A percentile compares a stretch with the other conserved stretches of the same genome.
Conservation (phyloP, 2,113 vertebrate species). For the Burhinus oedicnemus region DNA sequence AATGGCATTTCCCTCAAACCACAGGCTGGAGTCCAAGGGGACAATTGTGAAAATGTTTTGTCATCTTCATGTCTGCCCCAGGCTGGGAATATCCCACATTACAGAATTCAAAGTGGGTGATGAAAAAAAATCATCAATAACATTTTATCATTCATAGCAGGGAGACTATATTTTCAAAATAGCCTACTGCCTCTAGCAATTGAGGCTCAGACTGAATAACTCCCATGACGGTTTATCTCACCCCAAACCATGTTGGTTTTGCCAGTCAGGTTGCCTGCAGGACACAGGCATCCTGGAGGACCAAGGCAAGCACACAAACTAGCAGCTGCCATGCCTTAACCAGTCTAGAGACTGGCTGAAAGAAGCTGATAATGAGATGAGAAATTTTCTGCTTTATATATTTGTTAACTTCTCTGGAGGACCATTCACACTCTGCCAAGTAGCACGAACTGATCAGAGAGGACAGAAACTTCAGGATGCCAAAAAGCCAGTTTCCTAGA, state of each 20-base stretch:
- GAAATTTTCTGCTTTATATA: neutral
- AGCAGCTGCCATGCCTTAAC: neutral
- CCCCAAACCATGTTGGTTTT: neutral
- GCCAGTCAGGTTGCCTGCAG: neutral
- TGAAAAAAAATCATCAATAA: neutral
- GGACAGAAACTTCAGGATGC: neutral
- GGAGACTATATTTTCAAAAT: neutral
- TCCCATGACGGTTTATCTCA: neutral
- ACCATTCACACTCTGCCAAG: neutral
- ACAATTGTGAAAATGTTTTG: neutral
- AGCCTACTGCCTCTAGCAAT: neutral
- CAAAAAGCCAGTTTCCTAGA: neutral
- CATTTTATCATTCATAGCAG: neutral
- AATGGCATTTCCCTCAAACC: neutral
- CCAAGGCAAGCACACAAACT: neutral
- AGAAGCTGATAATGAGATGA: neutral
- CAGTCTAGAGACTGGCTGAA: neutral
- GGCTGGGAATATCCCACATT: neutral
- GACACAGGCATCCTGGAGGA: neutral
- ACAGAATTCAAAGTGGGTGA: neutral
- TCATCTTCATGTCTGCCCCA: neutral
- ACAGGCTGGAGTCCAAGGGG: neutral
- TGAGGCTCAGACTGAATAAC: neutral
- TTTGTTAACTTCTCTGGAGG: neutral
- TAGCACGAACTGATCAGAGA: neutral